Base-by-base conservation (phyloP, 2,113 vertebrate species). In the Paralichthys olivaceus region DNA sequence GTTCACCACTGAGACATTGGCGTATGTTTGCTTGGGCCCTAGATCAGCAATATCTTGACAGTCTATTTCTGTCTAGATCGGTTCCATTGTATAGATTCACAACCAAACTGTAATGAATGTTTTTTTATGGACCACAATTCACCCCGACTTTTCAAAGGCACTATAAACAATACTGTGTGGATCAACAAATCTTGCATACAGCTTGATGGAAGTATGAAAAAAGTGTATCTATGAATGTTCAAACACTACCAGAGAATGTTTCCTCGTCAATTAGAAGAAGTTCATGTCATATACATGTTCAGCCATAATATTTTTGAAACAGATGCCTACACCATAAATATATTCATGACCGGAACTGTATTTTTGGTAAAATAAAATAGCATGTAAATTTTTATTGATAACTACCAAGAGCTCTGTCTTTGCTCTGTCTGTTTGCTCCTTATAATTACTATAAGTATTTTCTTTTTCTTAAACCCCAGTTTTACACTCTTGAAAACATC, bases 171-270 rank as follows among this genome's bases (percentile, higher is more conserved):
- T 45, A 47, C 8, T 19, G 28, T 63, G 34, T 61, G 25, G 19
- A n/a, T 74, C 58, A 62, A 67, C 29, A 75, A 66, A 28, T 75
- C 37, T 78, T 78, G 53, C 51, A 62, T 29, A 3, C 28, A 29
- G 28, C 28, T 29, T 29, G 28, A 40, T 40, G 28, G 61, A 2
- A 7, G 49, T 63, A 49, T 74, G 58, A n/a, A 64, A 74, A 69
- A 65, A 56, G 11, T 56, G 11, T 47, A 64, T 75, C 80, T 69
- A 20, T 32, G 28, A 83, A 81, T 85, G 70, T 85, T 84, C 61
- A 68, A 66, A 43, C 56, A 34, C 72, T 29, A 79, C 68, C 59
- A 57, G 7, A 64, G 75, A 85, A 86, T 87, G 83, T 89, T 74
- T 51, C 49, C 40, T 23, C 20, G 59, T 53, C 45, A 72, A 4